Base-by-base conservation (phyloP, 2,888 invertebrate species). In the Andrena camellia region DNA sequence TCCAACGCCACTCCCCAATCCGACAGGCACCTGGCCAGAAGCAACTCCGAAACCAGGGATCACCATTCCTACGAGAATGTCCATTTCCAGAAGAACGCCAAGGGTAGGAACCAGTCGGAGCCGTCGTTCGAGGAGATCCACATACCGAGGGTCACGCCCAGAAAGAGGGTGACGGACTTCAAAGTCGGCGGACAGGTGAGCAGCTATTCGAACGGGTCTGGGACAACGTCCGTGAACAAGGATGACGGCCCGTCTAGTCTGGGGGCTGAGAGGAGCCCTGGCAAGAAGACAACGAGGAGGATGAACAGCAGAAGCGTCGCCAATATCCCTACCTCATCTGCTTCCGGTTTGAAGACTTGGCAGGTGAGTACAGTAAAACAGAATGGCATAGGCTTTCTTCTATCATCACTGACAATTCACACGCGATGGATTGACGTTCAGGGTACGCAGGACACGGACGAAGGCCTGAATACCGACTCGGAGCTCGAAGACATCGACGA, bases 401-500 rank as follows among this genome's bases (percentile, higher is more conserved):
- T 7, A 23, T n/a, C 33, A 7, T 54, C n/a, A 10, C 2, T 13
- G 26, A n/a, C 20, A 4, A 23, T 57, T 48, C 17, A 23, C 26
- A 26, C 20, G 60, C 42, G 3, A 26, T 8, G 50, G 17, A 13
- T 54, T 0, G 10, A 20, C 2, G 23, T 26, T 4, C 17, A 83
- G 95, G 88, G 88, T 23, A 66, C 87, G 7, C 93, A 92, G 71
- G 93, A 93, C 29, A 88, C 92, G 5, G 94, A 93, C 74, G 93
- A 93, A 80, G 93, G 93, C 8, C 85, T 94, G 29, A 93, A 94
- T 64, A 90, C 91, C 13, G 93, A 94, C 78, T 93, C 92, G n/a
- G 93, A 93, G 33, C 88, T 92, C 42, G 91, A 92, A 71, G 94
- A 94, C 78, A 95, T 95, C 74, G 95, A 94, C 83, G 94, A 95